Conservation (phyloP, 2,797 vertebrate genomes). For the Trichosurus vulpecula region DNA sequence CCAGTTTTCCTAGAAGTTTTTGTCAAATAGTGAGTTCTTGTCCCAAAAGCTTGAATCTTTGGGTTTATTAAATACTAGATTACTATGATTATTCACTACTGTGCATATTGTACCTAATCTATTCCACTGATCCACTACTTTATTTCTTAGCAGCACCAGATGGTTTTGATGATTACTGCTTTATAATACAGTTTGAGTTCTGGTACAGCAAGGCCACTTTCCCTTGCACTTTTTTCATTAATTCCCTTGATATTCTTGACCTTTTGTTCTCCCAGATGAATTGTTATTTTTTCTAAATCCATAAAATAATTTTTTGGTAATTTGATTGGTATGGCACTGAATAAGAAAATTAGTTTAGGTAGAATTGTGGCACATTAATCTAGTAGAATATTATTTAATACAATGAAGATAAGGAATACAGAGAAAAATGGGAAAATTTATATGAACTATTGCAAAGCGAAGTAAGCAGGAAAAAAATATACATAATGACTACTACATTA, state of each 20-base stretch:
- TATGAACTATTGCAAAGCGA: too few relatives aligned
- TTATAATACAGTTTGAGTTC: background rate
- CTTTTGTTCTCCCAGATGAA: background rate
- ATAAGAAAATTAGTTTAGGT: too few relatives aligned
- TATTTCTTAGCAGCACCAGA: background rate
- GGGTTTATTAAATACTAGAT: background rate
- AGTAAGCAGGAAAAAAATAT: too few relatives aligned
- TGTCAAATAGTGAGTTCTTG: background rate
- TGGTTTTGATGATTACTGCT: background rate
- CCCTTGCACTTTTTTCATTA: background rate
- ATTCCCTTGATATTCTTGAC: background rate
- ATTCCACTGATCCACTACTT: background rate
- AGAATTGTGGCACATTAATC: too few relatives aligned
- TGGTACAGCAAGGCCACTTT: background rate
- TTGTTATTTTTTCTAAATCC: background rate
- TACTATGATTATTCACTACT: too few relatives aligned
- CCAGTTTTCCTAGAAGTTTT: background rate
- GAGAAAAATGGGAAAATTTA: too few relatives aligned
- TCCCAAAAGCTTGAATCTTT: background rate
- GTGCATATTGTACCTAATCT: background rate
- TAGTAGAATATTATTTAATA: too few relatives aligned
- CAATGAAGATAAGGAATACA: too few relatives aligned
- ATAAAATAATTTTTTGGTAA: background rate
- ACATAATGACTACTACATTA: too few relatives aligned
- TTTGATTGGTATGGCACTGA: background rate